Evolutionary conservation across 2,113 vertebrate species (phyloP).

Genomic region (Gasterosteus nipponicus): DNA sequence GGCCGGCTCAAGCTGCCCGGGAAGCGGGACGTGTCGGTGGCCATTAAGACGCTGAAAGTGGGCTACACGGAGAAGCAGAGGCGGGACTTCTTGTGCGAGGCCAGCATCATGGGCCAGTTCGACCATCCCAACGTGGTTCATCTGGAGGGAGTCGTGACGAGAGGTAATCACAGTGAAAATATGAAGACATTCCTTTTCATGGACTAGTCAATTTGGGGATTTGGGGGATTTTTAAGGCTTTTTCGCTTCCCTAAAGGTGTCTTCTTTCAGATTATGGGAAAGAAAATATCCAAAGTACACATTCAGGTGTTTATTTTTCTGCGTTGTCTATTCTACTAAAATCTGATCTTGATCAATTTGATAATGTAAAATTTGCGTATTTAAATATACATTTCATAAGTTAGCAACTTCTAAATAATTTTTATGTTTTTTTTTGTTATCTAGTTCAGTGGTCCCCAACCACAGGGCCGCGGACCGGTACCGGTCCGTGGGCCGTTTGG

Average conservation of each 20-base stretch:
- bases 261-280: neutral
- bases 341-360: neutral
- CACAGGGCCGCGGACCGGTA: too few relatives aligned
- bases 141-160: slow-evolving; percentile 95
- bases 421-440: too few relatives aligned
- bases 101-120: slow-evolving; percentile 99
- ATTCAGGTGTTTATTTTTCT: neutral
- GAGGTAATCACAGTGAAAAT: slow-evolving; percentile 83
- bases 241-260: neutral
- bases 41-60: slow-evolving; percentile 97
- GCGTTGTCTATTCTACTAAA: neutral
- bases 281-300: neutral
- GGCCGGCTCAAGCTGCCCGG: slow-evolving; percentile 96
- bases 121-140: slow-evolving; percentile 98
- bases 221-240: neutral
- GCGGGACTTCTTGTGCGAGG: slow-evolving; percentile 96
- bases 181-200: neutral
- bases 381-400: neutral
- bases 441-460: too few relatives aligned
- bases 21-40: slow-evolving; percentile 92
- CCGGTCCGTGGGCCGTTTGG: too few relatives aligned
- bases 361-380: neutral
- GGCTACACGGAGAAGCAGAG: slow-evolving; percentile 98
- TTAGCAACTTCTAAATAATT: too few relatives aligned
- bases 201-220: neutral